Evolutionary conservation across 2,797 vertebrate genomes (phyloP).

Genomic region (Pantherophis alleghaniensis): DNA sequence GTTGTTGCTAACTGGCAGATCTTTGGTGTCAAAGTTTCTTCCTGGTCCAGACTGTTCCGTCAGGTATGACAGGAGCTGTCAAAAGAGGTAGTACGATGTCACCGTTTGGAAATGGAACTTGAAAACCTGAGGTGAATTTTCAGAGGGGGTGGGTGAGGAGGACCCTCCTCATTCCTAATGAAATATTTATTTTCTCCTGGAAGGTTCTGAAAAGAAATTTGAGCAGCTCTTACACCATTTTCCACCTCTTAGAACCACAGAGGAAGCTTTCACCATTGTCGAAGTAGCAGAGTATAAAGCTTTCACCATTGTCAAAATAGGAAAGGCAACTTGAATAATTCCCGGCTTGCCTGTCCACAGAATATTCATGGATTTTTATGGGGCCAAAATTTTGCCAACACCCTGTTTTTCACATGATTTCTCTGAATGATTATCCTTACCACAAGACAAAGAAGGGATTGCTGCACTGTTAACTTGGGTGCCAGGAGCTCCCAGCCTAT

Average conservation of each 20-base stretch:
- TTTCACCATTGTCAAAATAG: background rate
- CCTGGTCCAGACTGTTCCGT: slow-evolving; percentile 2
- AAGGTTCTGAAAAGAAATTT: background rate
- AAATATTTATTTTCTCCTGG: slow-evolving; percentile 8
- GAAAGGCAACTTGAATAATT: too few species aligned
- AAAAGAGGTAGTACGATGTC: slow-evolving; percentile 18
- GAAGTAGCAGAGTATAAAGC: background rate
- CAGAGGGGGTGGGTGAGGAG: background rate
- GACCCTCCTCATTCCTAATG: too few species aligned
- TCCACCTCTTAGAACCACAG: background rate
- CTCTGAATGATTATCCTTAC: background rate
- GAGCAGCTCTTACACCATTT: background rate
- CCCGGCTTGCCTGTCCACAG: background rate
- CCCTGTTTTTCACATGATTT: background rate
- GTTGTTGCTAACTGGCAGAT: slow-evolving; percentile 16
- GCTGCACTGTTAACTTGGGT: background rate
- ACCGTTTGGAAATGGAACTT: background rate
- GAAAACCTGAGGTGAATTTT: slow-evolving; percentile 3
- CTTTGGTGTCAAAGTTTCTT: slow-evolving; percentile 10
- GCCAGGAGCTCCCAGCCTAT: too few species aligned
- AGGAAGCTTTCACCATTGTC: background rate
- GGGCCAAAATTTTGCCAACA: background rate
- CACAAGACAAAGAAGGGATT: background rate
- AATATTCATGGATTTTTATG: background rate
- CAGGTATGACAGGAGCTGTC: slow-evolving; percentile 37